Base-by-base conservation (phyloP, 1,140 invertebrate genomes). In the Marisa cornuarietis region DNA sequence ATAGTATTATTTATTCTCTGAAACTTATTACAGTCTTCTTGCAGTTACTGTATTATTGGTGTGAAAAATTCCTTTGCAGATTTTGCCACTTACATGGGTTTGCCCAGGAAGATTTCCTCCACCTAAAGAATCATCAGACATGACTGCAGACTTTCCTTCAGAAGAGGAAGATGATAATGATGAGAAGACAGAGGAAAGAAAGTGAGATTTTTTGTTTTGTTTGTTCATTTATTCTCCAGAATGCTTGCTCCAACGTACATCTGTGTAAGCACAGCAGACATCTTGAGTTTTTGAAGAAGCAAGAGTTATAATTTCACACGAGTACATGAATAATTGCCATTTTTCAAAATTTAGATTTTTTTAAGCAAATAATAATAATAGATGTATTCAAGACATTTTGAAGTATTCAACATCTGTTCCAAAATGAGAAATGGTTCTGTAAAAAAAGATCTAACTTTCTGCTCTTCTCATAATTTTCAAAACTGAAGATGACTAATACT, bases 41-140 rank as follows among this genome's bases (percentile, higher is more conserved):
- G 11, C 9, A 18, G 11, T 58, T 58, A 18, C 54, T 14, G 54
- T 58, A 58, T 4, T 58, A 18, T 58, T 14, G 16, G 54, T 58
- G 54, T 58, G 54, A 9, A 58, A 58, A 58, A 58, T 58, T 58
- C 11, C 16, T 3, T 72, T 72, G 13, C 71, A 49, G 31, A 42
- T 42, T n/a, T 51, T 52, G 14, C 7, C 71, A 58, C 20, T 83
- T 20, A 78, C 77, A 77, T 83, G 82, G 83, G 79, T 83, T 69
- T 84, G 82, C 80, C 80, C 82, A 52, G 83, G 81, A 11, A 54
- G 83, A 80, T 75, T 73, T n/a, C 80, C 80, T 52, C 83, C 83
- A 22, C 52, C 65, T 42, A 63, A 80, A 52, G 78, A 83, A 24
- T 76, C 54, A n/a, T 61, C 73, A 10, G 69, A 81, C 20, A 58